Percentiles rank a stretch among this genome's conserved stretches.
Evolutionary conservation across 2,888 invertebrate species (phyloP).

Genomic region (Ophioninae sp.): DNA sequence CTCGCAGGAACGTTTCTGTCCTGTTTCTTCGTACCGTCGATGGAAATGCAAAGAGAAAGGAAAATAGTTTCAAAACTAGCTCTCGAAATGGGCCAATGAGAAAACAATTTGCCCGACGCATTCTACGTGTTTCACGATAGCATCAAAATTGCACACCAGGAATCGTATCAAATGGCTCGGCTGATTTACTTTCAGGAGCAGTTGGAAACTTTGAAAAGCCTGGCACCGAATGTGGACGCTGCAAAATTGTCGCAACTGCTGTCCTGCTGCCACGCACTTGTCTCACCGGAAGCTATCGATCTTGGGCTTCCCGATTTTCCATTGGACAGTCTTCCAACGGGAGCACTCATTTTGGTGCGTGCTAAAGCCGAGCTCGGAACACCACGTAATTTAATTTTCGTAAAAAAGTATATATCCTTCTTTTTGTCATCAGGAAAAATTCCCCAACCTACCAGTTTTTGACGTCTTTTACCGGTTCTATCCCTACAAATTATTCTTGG

Average conservation of each 20-base stretch:
- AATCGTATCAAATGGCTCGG: slow-evolving; percentile 65
- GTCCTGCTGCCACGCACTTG: slow-evolving; percentile 88
- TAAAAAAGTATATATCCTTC: not conserved
- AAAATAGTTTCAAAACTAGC: slow-evolving; percentile 21
- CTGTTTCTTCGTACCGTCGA: slow-evolving; percentile 65
- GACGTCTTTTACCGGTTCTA: slow-evolving; percentile 90
- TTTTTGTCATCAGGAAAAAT: slow-evolving; percentile 85
- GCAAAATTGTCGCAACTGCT: slow-evolving; percentile 82
- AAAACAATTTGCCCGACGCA: not conserved
- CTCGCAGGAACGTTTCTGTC: slow-evolving; percentile 21
- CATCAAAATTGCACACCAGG: slow-evolving; percentile 45
- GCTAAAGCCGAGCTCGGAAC: not conserved
- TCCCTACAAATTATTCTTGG: slow-evolving; percentile 90
- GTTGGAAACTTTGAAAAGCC: slow-evolving; percentile 80
- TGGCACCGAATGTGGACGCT: slow-evolving; percentile 83
- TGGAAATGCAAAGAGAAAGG: not conserved
- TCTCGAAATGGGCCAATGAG: slow-evolving; percentile 35
- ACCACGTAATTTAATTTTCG: not conserved
- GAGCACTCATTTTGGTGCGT: slow-evolving; percentile 86
- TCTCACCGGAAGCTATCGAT: slow-evolving; percentile 87
- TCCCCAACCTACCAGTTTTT: slow-evolving; percentile 86
- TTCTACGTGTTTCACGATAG: slow-evolving; percentile 11
- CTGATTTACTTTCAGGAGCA: slow-evolving; percentile 83
- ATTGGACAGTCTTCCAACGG: slow-evolving; percentile 88
- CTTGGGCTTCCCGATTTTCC: slow-evolving; percentile 95